phyloP scores from a whole-genome alignment of 2,888 invertebrate species.

The Orthonychiurus folsomi region DNA sequence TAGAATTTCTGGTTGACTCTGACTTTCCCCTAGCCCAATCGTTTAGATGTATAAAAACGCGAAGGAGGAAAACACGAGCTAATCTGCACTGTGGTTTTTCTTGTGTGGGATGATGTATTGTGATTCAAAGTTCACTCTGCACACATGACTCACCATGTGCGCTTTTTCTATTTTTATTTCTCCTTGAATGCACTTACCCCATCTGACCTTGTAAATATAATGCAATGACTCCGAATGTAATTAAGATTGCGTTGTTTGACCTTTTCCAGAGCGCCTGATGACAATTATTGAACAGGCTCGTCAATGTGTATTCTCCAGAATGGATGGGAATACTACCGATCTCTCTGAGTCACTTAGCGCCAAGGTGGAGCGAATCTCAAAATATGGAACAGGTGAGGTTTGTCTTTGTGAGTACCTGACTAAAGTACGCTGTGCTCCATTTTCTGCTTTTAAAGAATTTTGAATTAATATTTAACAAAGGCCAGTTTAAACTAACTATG shows the following conservation, averaged over 20 bases:
- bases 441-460: no score
- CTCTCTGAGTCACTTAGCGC: constrained; percentile 56
- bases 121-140: neutral
- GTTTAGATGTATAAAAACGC: neutral
- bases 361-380: constrained; percentile 61
- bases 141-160: neutral
- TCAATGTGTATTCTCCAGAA: constrained; percentile 60
- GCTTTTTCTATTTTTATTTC: neutral
- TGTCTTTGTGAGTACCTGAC: no score
- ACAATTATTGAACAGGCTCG: constrained; percentile 68
- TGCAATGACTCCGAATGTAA: neutral
- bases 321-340: constrained; percentile 51
- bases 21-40: no score
- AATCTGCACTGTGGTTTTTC: neutral
- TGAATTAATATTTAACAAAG: no score
- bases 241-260: constrained; percentile 14
- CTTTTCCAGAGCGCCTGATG: constrained; percentile 62
- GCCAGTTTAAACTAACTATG: no score
- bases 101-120: neutral
- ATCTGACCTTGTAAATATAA: no score
- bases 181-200: neutral
- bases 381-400: constrained; percentile 61
- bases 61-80: neutral
- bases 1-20: neutral
- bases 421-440: no score